Evolutionary conservation across 2,797 vertebrate species (phyloP).

Genomic region (Pangasius krempfi): DNA sequence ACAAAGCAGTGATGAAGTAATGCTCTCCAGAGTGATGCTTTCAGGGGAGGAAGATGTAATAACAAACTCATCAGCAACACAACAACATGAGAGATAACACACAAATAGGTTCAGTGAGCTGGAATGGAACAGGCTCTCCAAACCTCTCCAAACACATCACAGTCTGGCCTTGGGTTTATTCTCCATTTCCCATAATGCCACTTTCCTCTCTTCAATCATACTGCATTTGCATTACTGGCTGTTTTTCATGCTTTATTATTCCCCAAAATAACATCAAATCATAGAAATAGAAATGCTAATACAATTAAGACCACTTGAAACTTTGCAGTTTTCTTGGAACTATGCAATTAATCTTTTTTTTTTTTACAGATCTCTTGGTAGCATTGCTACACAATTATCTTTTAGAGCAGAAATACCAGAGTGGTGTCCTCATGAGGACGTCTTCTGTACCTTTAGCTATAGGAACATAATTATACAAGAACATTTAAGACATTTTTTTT

Average conservation of each 20-base stretch:
- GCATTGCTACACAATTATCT: background rate
- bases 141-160: conserved; percentile 12
- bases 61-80: conserved; percentile 30
- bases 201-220: background rate
- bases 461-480: background rate
- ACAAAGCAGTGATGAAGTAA: conserved; percentile 12
- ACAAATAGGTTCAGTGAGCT: background rate
- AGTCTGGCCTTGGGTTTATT: background rate
- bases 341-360: background rate
- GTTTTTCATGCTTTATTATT: conserved; percentile 1
- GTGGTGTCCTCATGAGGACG: background rate
- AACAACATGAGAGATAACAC: background rate
- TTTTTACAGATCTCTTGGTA: background rate
- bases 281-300: background rate
- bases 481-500: background rate
- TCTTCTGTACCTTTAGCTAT: background rate
- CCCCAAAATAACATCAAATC: background rate
- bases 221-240: background rate
- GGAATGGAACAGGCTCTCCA: background rate
- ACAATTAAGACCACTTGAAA: background rate
- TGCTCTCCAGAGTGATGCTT: conserved; percentile 12
- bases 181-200: background rate
- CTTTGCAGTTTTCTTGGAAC: background rate
- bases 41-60: conserved; percentile 8
- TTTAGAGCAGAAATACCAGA: background rate